Conservation (phyloP, 2,888 invertebrate genomes). For the Dioctria linearis region DNA sequence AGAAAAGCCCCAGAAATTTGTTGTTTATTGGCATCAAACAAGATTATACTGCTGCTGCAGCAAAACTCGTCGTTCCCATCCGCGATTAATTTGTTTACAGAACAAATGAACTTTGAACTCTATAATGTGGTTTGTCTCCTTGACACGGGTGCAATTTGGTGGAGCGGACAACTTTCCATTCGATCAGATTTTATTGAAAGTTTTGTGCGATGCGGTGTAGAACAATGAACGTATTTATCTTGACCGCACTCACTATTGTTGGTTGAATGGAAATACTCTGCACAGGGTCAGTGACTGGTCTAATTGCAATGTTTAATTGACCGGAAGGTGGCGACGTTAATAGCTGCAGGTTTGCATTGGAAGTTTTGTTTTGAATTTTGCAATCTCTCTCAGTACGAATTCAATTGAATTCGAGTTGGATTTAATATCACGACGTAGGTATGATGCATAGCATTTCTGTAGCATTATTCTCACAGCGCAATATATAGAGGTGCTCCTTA, state of each 20-base stretch:
- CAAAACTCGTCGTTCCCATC: background rate
- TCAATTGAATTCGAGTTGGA: background rate
- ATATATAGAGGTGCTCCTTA: too few species aligned
- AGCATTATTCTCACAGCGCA: too few species aligned
- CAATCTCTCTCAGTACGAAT: background rate
- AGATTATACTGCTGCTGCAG: background rate
- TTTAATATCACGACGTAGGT: too few species aligned
- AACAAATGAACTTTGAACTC: background rate
- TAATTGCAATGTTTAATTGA: constrained; percentile 45
- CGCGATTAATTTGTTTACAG: background rate
- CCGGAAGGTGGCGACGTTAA: constrained; percentile 13
- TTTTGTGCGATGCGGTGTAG: too few species aligned
- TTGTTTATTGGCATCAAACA: background rate
- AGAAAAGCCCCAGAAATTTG: background rate
- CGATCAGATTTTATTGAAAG: too few species aligned
- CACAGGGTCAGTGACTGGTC: constrained; percentile 43
- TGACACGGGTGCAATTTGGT: background rate
- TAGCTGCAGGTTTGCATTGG: constrained; percentile 3
- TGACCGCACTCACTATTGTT: too few species aligned
- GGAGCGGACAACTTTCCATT: too few species aligned
- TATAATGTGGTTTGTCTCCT: background rate
- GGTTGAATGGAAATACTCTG: too few species aligned
- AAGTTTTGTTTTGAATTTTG: constrained; percentile 1
- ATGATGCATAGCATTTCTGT: too few species aligned
- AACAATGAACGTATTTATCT: too few species aligned